Evolutionary conservation across 2,888 invertebrate species (phyloP).

Genomic region (Ophion ellenae): DNA sequence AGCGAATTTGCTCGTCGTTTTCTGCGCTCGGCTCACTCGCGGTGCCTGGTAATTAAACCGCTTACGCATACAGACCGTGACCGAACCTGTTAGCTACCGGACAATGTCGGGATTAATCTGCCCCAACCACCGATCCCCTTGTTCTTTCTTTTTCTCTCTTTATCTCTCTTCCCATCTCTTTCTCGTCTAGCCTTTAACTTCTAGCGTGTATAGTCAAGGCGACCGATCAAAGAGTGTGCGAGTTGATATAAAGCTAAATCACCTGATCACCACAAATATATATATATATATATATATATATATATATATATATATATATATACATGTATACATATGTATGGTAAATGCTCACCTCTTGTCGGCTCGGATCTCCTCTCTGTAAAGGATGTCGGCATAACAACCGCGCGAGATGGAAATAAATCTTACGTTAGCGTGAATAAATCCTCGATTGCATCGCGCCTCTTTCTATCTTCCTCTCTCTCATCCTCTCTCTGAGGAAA

Average conservation of each 20-base stretch:
- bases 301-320: neutral
- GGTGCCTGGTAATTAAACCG: conserved; percentile 67
- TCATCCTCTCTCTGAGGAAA: too few relatives aligned
- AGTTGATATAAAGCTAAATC: conserved; percentile 15
- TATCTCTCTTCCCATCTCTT: neutral
- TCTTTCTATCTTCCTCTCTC: neutral
- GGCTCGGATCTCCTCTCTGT: conserved; percentile 45
- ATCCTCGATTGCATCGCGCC: conserved; percentile 41
- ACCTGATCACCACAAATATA: conserved; percentile 36
- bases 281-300: neutral
- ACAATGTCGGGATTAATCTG: conserved; percentile 63
- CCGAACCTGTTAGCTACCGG: conserved; percentile 72
- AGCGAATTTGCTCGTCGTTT: conserved; percentile 37
- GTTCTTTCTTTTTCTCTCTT: conserved; percentile 31
- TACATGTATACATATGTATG: neutral
- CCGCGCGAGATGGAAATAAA: conserved; percentile 52
- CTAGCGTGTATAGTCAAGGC: conserved; percentile 19
- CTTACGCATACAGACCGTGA: conserved; percentile 64
- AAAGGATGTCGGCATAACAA: conserved; percentile 29
- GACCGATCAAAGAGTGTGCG: conserved; percentile 37
- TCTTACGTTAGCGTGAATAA: conserved; percentile 54
- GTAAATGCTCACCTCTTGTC: conserved; percentile 50
- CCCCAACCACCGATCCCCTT: conserved; percentile 33
- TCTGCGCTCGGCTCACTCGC: conserved; percentile 33
- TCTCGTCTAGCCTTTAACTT: conserved; percentile 41